These are phyloP conservation scores for Scomberomorus guttatus DNA, from an alignment of 2,797 vertebrate genomes.

Conservation along the genomic window DNA sequence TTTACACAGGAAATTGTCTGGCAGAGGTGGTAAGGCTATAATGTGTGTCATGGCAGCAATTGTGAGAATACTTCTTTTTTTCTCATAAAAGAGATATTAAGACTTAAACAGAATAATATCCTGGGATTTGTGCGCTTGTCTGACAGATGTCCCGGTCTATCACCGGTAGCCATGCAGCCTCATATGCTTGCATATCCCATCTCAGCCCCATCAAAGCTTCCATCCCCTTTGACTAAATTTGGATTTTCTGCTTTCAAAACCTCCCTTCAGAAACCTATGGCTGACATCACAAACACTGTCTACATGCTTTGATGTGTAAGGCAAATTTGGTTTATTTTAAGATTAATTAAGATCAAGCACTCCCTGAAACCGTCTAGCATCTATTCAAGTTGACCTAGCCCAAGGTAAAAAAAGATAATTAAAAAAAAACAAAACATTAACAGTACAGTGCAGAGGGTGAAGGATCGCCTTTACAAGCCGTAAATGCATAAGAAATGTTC, in stretches of 20 bases:
- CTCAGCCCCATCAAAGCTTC: neutral
- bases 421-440: neutral
- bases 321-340: neutral
- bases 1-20: neutral
- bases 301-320: neutral
- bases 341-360: constrained; percentile 3
- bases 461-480: constrained; percentile 31
- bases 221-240: constrained; percentile 2
- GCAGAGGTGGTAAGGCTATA: neutral
- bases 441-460: neutral
- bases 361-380: neutral
- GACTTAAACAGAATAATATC: neutral
- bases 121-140: neutral
- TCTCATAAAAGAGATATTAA: neutral
- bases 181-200: neutral
- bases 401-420: neutral
- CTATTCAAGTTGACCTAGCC: neutral
- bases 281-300: constrained; percentile 2
- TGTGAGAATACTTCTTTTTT: neutral
- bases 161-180: constrained; percentile 13
- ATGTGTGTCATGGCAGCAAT: neutral
- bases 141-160: neutral
- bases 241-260: neutral
- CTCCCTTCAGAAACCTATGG: constrained; percentile 2
- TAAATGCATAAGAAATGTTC: constrained; percentile 35